These are phyloP conservation scores for Centropus bengalensis DNA, from an alignment of 2,113 vertebrate species.

Conservation along the genomic window DNA sequence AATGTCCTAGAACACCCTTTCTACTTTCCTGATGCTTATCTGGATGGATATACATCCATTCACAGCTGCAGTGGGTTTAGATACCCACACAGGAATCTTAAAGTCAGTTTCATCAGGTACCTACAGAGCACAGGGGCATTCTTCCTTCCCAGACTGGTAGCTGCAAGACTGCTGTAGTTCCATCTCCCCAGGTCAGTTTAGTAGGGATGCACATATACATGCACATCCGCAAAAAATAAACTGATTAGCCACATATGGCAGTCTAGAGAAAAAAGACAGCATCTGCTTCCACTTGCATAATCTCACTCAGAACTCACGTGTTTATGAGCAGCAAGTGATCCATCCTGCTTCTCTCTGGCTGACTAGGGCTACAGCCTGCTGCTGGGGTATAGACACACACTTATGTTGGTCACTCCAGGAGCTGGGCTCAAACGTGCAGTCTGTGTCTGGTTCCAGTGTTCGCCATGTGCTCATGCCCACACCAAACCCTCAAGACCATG, in stretches of 20 bases:
- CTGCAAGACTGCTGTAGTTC: not conserved
- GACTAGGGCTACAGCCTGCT: not conserved
- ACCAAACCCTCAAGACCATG: not conserved
- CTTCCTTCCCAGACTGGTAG: not conserved
- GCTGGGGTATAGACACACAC: not conserved
- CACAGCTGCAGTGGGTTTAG: not conserved
- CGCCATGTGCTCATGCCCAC: not conserved
- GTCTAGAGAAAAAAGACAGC: not conserved
- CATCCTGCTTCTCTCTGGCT: not conserved
- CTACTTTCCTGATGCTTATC: not conserved
- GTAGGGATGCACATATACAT: not conserved
- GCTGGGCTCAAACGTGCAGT: not conserved
- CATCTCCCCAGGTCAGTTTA: accelerated
- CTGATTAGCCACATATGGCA: not conserved
- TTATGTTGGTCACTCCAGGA: not conserved
- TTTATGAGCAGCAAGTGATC: not conserved
- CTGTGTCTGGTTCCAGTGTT: not conserved
- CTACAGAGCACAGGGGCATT: not conserved
- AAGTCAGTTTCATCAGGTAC: not conserved
- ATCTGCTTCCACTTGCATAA: not conserved
- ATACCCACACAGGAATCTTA: not conserved
- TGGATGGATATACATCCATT: not conserved
- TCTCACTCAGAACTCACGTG: not conserved
- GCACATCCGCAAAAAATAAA: not conserved
- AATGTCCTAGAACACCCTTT: not conserved